Evolutionary conservation across 2,888 invertebrate species (phyloP).

Genomic region (Rhimphoctona megacephalus): DNA sequence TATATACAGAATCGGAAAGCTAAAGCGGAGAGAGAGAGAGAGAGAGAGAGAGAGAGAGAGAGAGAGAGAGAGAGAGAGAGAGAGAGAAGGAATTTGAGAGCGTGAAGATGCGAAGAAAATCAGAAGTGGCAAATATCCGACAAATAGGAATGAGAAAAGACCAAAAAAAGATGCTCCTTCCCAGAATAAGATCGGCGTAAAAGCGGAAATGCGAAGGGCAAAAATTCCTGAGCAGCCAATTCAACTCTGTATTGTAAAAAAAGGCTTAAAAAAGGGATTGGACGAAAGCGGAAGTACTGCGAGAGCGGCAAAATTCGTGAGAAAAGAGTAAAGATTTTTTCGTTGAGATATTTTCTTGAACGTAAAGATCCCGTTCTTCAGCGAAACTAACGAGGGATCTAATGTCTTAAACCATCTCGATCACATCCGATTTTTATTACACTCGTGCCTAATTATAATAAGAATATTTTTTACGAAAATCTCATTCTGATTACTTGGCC

Average conservation of each 20-base stretch:
- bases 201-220: conserved; percentile 49
- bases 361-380: neutral
- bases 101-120: conserved; percentile 55
- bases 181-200: conserved; percentile 39
- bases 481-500: too few relatives aligned
- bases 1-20: conserved; percentile 46
- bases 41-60: conserved; percentile 35
- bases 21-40: conserved; percentile 48
- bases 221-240: conserved; percentile 58
- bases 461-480: too few relatives aligned
- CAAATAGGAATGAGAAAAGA: conserved; percentile 24
- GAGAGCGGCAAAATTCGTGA: conserved; percentile 19
- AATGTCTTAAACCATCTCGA: neutral
- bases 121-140: conserved; percentile 56
- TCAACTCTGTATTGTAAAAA: conserved; percentile 19
- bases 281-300: neutral
- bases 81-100: conserved; percentile 42
- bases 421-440: neutral
- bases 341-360: conserved; percentile 51
- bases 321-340: conserved; percentile 38
- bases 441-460: neutral
- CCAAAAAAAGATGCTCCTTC: conserved; percentile 39
- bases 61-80: conserved; percentile 6
- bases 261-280: conserved; percentile 14
- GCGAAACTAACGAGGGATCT: neutral